Percentiles rank a stretch among this genome's conserved stretches.
These are phyloP conservation scores for Anthonomus grandis DNA, from an alignment of 1,140 invertebrate genomes.

Conservation along the genomic window DNA sequence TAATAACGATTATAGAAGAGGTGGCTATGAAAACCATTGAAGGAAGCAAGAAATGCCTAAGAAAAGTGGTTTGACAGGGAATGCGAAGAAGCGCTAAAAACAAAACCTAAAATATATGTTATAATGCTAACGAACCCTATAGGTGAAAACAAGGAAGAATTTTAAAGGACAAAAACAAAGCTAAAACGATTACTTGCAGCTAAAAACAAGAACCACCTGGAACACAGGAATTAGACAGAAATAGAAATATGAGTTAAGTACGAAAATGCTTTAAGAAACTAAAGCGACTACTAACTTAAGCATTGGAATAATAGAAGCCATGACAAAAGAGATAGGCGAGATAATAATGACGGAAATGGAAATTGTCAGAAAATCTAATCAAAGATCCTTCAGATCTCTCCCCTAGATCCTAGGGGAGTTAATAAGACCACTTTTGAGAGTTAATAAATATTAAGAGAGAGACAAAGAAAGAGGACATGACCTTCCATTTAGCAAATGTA, in stretches of 20 bases:
- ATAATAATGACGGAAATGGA: no score
- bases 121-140: not conserved
- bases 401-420: no score
- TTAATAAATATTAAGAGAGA: no score
- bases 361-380: no score
- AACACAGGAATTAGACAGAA: not conserved
- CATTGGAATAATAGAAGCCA: no score
- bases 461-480: no score
- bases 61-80: conserved; percentile 8
- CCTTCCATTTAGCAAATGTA: no score
- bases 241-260: not conserved
- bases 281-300: no score
- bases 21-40: not conserved
- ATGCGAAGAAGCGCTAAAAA: conserved; percentile 4
- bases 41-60: conserved; percentile 5
- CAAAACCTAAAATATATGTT: not conserved
- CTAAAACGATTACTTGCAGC: not conserved
- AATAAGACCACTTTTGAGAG: no score
- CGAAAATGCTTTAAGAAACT: no score
- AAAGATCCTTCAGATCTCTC: no score
- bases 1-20: conserved; percentile 6
- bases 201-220: not conserved
- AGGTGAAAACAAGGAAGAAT: not conserved
- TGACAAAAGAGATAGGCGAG: no score
- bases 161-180: conserved; percentile 5